Conservation (phyloP, 2,888 invertebrate genomes). For the Pristionchus entomophagus region DNA sequence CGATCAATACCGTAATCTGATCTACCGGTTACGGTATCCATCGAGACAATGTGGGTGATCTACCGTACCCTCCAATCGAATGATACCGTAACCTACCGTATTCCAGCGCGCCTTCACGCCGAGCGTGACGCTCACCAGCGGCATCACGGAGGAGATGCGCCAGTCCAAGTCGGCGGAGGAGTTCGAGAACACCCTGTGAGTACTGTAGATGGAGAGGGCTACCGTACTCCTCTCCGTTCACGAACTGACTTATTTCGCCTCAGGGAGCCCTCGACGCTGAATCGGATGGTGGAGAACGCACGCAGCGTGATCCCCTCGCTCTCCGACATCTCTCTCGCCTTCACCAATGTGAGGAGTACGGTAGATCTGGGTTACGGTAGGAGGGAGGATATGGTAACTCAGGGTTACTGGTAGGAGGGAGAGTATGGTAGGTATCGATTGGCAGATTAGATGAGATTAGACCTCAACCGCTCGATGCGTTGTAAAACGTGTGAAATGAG, state of each 20-base stretch:
- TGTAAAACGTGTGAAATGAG: too few species aligned
- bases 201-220: too few species aligned
- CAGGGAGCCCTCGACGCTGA: not conserved
- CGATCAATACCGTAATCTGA: not conserved
- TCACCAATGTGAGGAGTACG: not conserved
- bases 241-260: too few species aligned
- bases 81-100: not conserved
- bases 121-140: not conserved
- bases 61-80: not conserved
- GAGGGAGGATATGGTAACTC: too few species aligned
- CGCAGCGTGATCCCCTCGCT: constrained; percentile 5
- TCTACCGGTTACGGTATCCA: not conserved
- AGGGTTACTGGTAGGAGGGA: too few species aligned
- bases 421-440: too few species aligned
- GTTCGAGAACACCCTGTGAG: constrained; percentile 18
- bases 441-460: too few species aligned
- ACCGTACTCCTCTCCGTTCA: not conserved
- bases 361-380: not conserved
- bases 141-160: not conserved
- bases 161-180: not conserved
- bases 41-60: not conserved
- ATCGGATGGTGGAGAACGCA: not conserved
- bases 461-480: too few species aligned
- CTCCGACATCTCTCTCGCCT: not conserved
- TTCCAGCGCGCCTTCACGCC: not conserved